Evolutionary conservation across 2,888 invertebrate species (phyloP).

Genomic region (Polymixis lichenea): DNA sequence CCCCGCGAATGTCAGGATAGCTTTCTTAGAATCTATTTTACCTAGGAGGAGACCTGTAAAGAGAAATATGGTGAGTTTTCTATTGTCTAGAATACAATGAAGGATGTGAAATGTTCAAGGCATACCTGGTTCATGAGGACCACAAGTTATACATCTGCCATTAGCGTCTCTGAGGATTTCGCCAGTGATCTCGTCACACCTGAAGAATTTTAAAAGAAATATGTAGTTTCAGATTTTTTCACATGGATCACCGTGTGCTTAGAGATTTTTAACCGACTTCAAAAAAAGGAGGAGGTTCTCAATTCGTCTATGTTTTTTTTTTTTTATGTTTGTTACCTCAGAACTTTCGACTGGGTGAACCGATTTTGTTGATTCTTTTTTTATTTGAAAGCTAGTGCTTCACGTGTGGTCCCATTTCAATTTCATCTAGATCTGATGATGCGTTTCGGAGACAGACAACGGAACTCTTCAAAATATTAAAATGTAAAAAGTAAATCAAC

Average conservation of each 20-base stretch:
- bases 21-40: slow-evolving; percentile 89
- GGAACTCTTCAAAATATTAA: no score
- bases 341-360: no score
- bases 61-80: not conserved
- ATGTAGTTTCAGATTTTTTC: not conserved
- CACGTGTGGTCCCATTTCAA: no score
- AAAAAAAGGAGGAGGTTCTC: no score
- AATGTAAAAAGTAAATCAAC: no score
- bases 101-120: not conserved
- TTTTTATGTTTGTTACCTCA: no score
- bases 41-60: slow-evolving; percentile 93
- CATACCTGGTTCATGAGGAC: slow-evolving; percentile 95
- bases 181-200: slow-evolving; percentile 94
- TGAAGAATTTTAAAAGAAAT: slow-evolving; percentile 62
- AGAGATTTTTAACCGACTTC: no score
- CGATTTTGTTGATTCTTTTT: no score
- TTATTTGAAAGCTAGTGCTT: no score
- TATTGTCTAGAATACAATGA: not conserved
- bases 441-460: no score
- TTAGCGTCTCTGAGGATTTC: slow-evolving; percentile 93
- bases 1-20: slow-evolving; percentile 86
- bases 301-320: no score
- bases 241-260: not conserved
- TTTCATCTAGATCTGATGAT: no score
- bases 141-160: slow-evolving; percentile 94